These are phyloP conservation scores for Lasiurus cinereus DNA, from an alignment of 2,113 vertebrate genomes.

Conservation along the genomic window DNA sequence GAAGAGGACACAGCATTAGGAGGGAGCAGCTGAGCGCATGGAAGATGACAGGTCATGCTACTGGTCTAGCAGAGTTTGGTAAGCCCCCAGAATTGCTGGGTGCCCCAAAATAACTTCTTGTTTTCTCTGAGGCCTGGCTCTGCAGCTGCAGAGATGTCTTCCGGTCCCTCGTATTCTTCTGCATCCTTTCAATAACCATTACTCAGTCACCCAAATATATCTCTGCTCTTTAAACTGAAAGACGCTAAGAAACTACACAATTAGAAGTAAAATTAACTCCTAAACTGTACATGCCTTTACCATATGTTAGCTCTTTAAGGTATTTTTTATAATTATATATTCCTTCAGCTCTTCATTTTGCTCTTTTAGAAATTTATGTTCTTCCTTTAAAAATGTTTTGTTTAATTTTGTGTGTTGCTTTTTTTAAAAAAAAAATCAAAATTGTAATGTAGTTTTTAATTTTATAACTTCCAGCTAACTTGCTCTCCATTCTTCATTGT, in stretches of 20 bases:
- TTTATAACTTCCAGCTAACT: slow-evolving; percentile 75
- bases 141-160: slow-evolving; percentile 15
- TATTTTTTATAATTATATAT: slow-evolving; percentile 65
- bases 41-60: neutral
- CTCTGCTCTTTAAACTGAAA: slow-evolving; percentile 42
- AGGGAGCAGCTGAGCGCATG: neutral
- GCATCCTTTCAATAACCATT: slow-evolving; percentile 16
- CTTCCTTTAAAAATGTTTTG: neutral
- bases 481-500: slow-evolving; percentile 56
- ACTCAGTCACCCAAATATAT: neutral
- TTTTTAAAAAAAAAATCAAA: slow-evolving; percentile 78
- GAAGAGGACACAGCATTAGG: neutral
- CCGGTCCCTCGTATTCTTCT: neutral
- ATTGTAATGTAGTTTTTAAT: slow-evolving; percentile 70
- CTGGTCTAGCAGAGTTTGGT: neutral
- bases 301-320: slow-evolving; percentile 27
- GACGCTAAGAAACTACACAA: neutral
- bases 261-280: slow-evolving; percentile 38
- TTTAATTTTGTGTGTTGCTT: neutral
- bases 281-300: neutral
- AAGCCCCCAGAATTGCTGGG: slow-evolving; percentile 1
- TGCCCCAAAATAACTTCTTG: slow-evolving; percentile 53
- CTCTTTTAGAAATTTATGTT: neutral
- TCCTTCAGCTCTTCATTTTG: slow-evolving; percentile 64
- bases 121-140: neutral